A percentile compares a stretch with the other conserved stretches of the same genome.
Evolutionary conservation across 2,888 invertebrate genomes (phyloP).

Genomic region (Dione juno): DNA sequence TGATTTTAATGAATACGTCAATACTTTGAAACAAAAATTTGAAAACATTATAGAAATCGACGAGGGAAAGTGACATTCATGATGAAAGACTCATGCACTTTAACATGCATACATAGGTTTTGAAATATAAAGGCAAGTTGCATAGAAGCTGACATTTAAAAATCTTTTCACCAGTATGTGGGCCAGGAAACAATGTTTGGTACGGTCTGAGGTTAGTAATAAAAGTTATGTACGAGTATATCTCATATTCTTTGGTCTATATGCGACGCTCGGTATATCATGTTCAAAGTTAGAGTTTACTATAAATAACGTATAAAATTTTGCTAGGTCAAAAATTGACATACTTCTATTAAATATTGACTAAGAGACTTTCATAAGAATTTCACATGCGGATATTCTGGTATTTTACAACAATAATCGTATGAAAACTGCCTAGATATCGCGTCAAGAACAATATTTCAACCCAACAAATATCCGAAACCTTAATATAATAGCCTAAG

Average conservation of each 20-base stretch:
- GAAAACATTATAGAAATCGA: not conserved
- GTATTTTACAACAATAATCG: constrained; percentile 56
- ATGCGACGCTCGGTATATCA: constrained; percentile 74
- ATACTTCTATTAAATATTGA: constrained; percentile 81
- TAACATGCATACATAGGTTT: not conserved
- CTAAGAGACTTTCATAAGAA: constrained; percentile 83
- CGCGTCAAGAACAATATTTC: constrained; percentile 74
- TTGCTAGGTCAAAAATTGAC: constrained; percentile 84
- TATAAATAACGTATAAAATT: constrained; percentile 83
- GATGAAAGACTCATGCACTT: not conserved
- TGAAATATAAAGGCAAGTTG: constrained; percentile 1
- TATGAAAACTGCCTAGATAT: constrained; percentile 70
- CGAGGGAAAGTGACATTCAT: not conserved
- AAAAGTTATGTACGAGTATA: constrained; percentile 76
- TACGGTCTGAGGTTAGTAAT: constrained; percentile 81
- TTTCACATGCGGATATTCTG: constrained; percentile 75
- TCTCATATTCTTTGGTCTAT: constrained; percentile 81
- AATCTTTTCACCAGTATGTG: constrained; percentile 54
- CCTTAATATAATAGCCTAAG: constrained; percentile 79
- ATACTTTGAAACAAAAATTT: not conserved
- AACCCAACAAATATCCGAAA: constrained; percentile 77
- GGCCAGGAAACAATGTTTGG: constrained; percentile 79
- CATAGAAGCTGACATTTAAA: constrained; percentile 26
- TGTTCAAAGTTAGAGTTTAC: constrained; percentile 68
- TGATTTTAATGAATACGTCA: not conserved